Evolutionary conservation across 2,113 vertebrate species (phyloP), one percentile per base, ranked within the genome.

Genomic region (Sisor rabdophorus): DNA sequence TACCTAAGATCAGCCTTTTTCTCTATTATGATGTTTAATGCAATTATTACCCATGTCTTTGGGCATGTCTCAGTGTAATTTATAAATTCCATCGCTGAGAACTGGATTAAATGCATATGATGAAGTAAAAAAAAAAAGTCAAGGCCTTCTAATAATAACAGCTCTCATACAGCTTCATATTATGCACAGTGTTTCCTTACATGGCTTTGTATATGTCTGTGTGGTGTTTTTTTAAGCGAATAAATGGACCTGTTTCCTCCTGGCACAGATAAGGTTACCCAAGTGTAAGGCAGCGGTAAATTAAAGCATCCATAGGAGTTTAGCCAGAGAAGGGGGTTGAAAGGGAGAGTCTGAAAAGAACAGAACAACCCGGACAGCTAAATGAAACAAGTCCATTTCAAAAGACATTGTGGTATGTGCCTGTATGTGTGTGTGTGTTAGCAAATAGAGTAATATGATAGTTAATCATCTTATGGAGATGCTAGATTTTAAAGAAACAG

Each of bases 301-400:
- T 78, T 52, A 58, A n/a, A 22, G 76, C 76, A 76, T 80, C 79
- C 76, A 78, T 36, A 40, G 48, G 40, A 65, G 36, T 65, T 65
- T 24, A 17, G 3, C 4, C 13, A 44, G 58, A 50, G 28, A 40
- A 56, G 55, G 53, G 26, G 55, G 22, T n/a, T 64, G 16, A 53
- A 17, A 50, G 73, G 24, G 22, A 19, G 7, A 50, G 17, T 65
- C 58, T 72, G 32, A 79, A 67, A 61, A 20, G 56, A 63, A 61
- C 28, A 63, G 11, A 20, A 60, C 2, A 8, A 3, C 24, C 56
- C 13, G 19, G 28, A 22, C 59, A 40, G 16, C 11, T n/a, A 36
- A 26, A 48, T 68, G 30, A 40, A 19, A 4, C 22, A 6, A 58
- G 12, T 48, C 22, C 22, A 56, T 76, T 76, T 52, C 28, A 24